These are phyloP conservation scores for Pollenia griseotomentosa DNA, from an alignment of 2,888 invertebrate genomes.

Conservation along the genomic window DNA sequence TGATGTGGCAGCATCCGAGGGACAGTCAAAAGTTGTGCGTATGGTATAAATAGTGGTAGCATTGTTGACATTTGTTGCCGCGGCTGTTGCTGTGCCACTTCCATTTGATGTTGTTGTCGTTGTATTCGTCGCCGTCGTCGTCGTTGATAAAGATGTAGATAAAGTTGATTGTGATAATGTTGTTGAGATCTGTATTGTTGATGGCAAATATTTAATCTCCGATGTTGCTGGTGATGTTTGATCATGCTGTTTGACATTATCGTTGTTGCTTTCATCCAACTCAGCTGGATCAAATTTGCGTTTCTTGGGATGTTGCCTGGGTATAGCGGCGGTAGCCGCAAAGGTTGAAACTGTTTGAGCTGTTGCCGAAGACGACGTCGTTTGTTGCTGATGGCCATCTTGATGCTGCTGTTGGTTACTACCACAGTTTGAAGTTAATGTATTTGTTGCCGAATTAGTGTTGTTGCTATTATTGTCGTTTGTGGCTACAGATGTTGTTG, in stretches of 20 bases:
- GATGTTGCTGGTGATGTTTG: constrained; percentile 70
- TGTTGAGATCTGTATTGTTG: constrained; percentile 69
- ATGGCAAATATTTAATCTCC: constrained; percentile 73
- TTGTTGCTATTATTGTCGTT: constrained; percentile 75
- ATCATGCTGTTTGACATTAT: constrained; percentile 77
- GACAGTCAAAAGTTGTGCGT: constrained; percentile 69
- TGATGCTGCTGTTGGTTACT: constrained; percentile 81
- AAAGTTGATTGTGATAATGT: constrained; percentile 46
- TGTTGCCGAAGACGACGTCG: constrained; percentile 85
- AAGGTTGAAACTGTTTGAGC: constrained; percentile 86
- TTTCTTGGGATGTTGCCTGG: constrained; percentile 95
- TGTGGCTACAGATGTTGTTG: constrained; percentile 84
- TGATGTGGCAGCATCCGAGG: constrained; percentile 60
- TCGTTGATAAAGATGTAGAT: constrained; percentile 47
- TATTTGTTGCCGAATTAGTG: constrained; percentile 85
- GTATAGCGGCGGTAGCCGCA: constrained; percentile 73
- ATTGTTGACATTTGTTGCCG: constrained; percentile 64
- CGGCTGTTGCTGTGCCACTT: constrained; percentile 46
- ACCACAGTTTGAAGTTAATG: constrained; percentile 84
- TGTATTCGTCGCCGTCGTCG: constrained; percentile 48
- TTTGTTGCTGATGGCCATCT: constrained; percentile 69
- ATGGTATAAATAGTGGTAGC: constrained; percentile 57
- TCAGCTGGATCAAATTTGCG: constrained; percentile 86
- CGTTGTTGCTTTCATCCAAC: constrained; percentile 79
- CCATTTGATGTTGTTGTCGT: constrained; percentile 40